phyloP scores from a whole-genome alignment of 2,797 vertebrate species.

The Danio choprae region DNA sequence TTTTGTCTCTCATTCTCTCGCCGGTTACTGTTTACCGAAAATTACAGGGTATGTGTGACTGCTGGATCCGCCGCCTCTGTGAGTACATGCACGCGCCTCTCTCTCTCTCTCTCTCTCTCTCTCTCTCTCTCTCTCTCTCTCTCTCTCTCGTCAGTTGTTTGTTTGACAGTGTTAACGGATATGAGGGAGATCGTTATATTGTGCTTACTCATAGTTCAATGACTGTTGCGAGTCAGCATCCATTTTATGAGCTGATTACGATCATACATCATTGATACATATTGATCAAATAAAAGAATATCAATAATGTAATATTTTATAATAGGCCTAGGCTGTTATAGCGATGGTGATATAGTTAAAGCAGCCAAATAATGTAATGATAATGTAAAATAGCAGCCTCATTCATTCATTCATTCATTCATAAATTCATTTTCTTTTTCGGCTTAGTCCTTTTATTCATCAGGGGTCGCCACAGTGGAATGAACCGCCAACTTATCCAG shows the following conservation, averaged over 20 bases:
- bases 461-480: too few relatives aligned
- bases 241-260: not conserved
- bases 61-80: conserved; percentile 54
- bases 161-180: not conserved
- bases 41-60: conserved; percentile 48
- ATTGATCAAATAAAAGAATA: not conserved
- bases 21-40: conserved; percentile 26
- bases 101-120: conserved; percentile 40
- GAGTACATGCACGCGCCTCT: conserved; percentile 9
- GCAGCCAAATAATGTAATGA: not conserved
- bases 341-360: not conserved
- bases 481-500: too few relatives aligned
- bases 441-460: too few relatives aligned
- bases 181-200: not conserved
- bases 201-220: conserved; percentile 50
- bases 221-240: conserved; percentile 3
- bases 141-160: conserved; percentile 15
- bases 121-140: conserved; percentile 37
- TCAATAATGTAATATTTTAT: not conserved
- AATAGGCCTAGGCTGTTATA: not conserved
- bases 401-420: too few relatives aligned
- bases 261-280: too few relatives aligned
- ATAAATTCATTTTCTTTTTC: too few relatives aligned
- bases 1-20: conserved; percentile 7
- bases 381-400: too few relatives aligned